These are phyloP conservation scores for Eupithecia abbreviata DNA, from an alignment of 2,888 invertebrate genomes.

Conservation along the genomic window DNA sequence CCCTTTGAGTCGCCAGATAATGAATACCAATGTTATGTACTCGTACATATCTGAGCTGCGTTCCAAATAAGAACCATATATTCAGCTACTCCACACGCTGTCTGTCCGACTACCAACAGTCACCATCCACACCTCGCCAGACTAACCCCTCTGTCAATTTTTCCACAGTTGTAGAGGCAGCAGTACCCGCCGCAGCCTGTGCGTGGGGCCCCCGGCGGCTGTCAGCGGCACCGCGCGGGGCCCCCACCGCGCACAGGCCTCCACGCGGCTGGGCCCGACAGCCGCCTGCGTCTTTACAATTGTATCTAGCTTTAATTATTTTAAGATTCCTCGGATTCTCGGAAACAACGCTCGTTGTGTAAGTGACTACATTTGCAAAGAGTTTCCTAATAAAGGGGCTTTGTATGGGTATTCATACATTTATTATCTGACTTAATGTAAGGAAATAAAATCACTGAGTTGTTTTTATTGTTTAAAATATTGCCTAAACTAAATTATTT, in stretches of 20 bases:
- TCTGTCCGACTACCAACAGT: no score
- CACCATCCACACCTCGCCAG: no score
- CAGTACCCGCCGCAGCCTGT: slow-evolving; percentile 14
- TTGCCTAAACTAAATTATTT: background rate
- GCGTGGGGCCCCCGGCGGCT: slow-evolving; percentile 12
- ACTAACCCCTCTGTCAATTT: no score
- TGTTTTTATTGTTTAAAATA: background rate
- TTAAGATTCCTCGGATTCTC: slow-evolving; percentile 17
- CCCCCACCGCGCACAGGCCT: slow-evolving; percentile 27
- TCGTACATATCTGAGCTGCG: no score
- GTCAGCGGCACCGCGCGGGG: slow-evolving; percentile 29
- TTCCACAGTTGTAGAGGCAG: no score
- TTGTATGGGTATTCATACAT: no score
- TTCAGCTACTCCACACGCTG: no score
- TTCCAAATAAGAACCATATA: no score
- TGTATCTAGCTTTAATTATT: slow-evolving; percentile 28
- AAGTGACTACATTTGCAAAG: background rate
- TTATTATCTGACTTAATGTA: no score
- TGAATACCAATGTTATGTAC: no score
- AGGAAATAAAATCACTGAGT: background rate
- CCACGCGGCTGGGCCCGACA: slow-evolving; percentile 32
- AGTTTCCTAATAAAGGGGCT: background rate
- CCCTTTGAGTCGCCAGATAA: no score
- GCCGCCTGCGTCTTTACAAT: slow-evolving; percentile 19
- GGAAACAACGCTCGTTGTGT: background rate